Evolutionary conservation across 2,797 vertebrate genomes (phyloP).

Genomic region (Mallotus villosus): DNA sequence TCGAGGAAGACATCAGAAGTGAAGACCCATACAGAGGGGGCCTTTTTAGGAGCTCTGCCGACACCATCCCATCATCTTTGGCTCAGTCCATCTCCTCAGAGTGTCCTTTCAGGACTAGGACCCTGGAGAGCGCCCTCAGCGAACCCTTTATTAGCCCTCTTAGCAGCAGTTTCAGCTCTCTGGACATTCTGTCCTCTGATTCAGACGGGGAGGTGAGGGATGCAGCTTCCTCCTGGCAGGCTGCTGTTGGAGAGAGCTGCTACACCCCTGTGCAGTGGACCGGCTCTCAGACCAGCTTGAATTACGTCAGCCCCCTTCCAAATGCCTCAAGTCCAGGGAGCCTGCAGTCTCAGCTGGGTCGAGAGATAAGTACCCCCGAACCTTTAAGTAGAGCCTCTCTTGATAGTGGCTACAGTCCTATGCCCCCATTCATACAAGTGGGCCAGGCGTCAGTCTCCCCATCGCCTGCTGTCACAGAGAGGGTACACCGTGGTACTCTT

Average conservation of each 20-base stretch:
- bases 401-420: slow-evolving; percentile 2
- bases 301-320: not conserved
- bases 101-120: not conserved
- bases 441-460: not conserved
- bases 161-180: not conserved
- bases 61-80: not conserved
- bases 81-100: slow-evolving; percentile 11
- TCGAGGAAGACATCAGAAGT: slow-evolving; percentile 5
- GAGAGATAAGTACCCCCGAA: not conserved
- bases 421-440: not conserved
- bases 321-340: not conserved
- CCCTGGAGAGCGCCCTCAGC: slow-evolving; percentile 20
- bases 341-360: slow-evolving; percentile 1
- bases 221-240: not conserved
- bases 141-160: not conserved
- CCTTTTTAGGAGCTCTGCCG: slow-evolving; percentile 6
- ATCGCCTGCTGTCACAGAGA: not conserved
- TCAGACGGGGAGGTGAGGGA: slow-evolving; percentile 17
- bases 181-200: slow-evolving; percentile 12
- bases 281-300: slow-evolving; percentile 9
- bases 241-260: not conserved
- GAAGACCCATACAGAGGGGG: slow-evolving; percentile 1
- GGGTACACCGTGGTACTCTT: not conserved
- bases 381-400: not conserved
- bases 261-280: not conserved